Base-by-base conservation (phyloP, 2,888 invertebrate species). In the Linyphia triangularis region DNA sequence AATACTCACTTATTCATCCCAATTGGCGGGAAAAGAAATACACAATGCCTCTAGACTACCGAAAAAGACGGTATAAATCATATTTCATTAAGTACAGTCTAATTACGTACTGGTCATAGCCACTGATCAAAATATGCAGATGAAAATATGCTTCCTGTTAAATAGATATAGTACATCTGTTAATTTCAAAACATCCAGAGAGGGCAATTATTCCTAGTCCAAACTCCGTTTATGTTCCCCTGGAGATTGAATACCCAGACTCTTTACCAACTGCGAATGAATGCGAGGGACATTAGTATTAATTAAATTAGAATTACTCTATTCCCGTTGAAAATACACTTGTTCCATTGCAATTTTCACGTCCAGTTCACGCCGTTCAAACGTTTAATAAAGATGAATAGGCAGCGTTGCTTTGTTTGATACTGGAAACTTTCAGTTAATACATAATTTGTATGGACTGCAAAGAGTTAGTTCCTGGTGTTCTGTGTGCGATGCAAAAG, bases 251-350 rank as follows among this genome's bases (percentile, higher is more conserved):
- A 43, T n/a, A 22, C 10, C 43, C 40, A 51, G 43, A 24, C 43
- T 13, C 51, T 43, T 40, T 51, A 43, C 43, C 24, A 6, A 22
- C 16, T 5, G 13, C 7, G 37, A 51, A 70, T 7, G 40, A 26
- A 70, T 28, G n/a, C 19, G 19, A 30, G 9, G 16, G 57, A 59
- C 77, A 77, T 77, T 24, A 63, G 77, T 77, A 61, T 63, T 77
- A 63, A 77, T 77, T 77, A 61, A 63, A 77, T 75, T 75, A 75
- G 30, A 57, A 75, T 75, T 59, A 59, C 72, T 51, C 43, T 43
- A 69, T 51, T 72, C 9, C 33, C 43, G 16, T 72, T 72, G 10
- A 22, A 72, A 40, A 43, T 43, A 13, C 26, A 69, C 22, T 69
- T 69, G 33, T 4, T 37, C 26, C 43, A 72, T 5, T 43, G 13